Percentiles rank a stretch among this genome's conserved stretches.
phyloP scores from a whole-genome alignment of 2,888 invertebrate genomes.

The Agrochola circellaris region DNA sequence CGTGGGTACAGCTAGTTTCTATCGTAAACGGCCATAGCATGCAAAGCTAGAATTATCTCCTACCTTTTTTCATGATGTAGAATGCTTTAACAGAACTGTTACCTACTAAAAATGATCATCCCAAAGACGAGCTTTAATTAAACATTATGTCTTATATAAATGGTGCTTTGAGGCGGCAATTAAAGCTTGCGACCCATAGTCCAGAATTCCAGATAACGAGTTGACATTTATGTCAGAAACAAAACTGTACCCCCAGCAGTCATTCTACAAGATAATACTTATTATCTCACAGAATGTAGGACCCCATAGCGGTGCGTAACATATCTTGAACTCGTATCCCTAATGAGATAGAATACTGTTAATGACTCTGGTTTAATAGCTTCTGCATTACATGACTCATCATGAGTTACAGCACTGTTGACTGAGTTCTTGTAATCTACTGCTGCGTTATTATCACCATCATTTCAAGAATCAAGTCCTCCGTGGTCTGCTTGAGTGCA shows the following conservation, averaged over 20 bases:
- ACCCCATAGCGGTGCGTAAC: conserved; percentile 19
- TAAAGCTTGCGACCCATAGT: neutral
- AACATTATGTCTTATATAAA: neutral
- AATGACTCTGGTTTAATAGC: conserved; percentile 28
- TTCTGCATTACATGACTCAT: conserved; percentile 14
- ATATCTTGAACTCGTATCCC: conserved; percentile 15
- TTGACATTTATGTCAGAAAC: conserved; percentile 13
- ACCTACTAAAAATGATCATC: neutral
- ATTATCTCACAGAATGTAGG: conserved; percentile 31
- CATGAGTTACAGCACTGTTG: conserved; percentile 11
- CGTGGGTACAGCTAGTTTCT: neutral
- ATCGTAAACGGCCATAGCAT: neutral
- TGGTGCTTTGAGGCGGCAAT: neutral
- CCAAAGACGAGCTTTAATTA: neutral
- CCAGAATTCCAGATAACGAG: neutral
- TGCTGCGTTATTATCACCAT: neutral
- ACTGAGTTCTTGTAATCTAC: conserved; percentile 15
- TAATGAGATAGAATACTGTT: conserved; percentile 26
- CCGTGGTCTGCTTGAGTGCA: neutral
- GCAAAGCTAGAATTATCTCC: neutral
- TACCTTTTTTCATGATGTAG: neutral
- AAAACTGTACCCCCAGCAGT: neutral
- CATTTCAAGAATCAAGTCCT: neutral
- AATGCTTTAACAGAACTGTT: neutral
- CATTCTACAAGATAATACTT: conserved; percentile 15